Evolutionary conservation across 2,888 invertebrate species (phyloP).

Genomic region (Metacarcinus magister): DNA sequence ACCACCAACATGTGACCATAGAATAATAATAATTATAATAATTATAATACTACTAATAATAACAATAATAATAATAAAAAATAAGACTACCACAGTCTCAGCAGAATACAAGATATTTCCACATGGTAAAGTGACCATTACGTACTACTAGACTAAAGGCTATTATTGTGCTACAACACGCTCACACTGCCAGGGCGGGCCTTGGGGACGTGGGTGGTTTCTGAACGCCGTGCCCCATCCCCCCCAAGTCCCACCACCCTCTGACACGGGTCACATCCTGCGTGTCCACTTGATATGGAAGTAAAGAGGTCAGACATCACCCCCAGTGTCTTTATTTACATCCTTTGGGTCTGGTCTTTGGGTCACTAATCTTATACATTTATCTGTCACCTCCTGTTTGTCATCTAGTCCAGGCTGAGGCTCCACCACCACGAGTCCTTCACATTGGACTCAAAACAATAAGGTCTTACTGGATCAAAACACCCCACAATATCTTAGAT

Average conservation of each 20-base stretch:
- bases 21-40: not conserved
- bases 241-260: conserved; percentile 73
- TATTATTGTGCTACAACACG: conserved; percentile 75
- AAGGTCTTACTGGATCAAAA: too few relatives aligned
- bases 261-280: conserved; percentile 76
- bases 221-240: conserved; percentile 63
- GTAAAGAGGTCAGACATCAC: conserved; percentile 78
- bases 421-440: too few relatives aligned
- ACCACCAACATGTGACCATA: conserved; percentile 71
- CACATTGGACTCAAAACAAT: too few relatives aligned
- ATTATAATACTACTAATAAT: not conserved
- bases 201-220: conserved; percentile 75
- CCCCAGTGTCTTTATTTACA: conserved; percentile 56
- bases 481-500: too few relatives aligned
- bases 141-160: conserved; percentile 74
- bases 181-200: conserved; percentile 77
- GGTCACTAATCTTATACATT: not conserved
- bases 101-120: conserved; percentile 71
- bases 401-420: not conserved
- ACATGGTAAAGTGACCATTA: conserved; percentile 74
- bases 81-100: conserved; percentile 64
- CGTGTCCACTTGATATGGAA: conserved; percentile 77
- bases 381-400: not conserved
- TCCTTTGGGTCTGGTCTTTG: not conserved
- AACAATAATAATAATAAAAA: conserved; percentile 44